Evolutionary conservation across 1,140 invertebrate species (phyloP), one percentile per base, ranked within the genome.

Genomic region (Cardiocondyla obscurior): DNA sequence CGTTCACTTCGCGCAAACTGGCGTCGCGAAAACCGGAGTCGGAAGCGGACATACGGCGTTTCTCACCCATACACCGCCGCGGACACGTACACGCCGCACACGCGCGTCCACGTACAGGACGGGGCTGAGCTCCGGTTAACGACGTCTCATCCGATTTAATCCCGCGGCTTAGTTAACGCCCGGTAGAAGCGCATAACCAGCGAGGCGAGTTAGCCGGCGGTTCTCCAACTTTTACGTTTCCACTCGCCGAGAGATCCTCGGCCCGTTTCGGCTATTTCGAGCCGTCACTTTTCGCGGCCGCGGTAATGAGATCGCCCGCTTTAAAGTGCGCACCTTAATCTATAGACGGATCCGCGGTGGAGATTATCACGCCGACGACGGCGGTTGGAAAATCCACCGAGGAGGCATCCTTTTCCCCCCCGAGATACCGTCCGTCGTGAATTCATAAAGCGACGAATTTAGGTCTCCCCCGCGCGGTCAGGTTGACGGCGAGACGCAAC

Each of bases 101-200:
- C 33, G 16, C n/a, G 30, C 3, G 12, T 0, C 3, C 25, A 2
- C 25, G 7, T 0, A 4, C 16, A 16, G 16, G 44, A 53, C 19
- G 44, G 44, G n/a, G 42, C 44, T 19, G n/a, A n/a, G 49, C 33
- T 57, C 64, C 72, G 64, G 77, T 77, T 77, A 82, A 84, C 70
- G 84, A 88, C 79, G 82, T 55, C 73, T 82, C 82, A 82, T 84
- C 84, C 77, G 55, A 51, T 62, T 88, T 88, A 89, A 88, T 88
- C 84, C n/a, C 84, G 67, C 82, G 82, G 72, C 81, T 87, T 82
- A 72, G 85, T 85, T 85, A 87, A 79, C 79, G 60, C 36, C 36
- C 36, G 44, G 19, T 46, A 60, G 25, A n/a, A 86, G 67, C 58
- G 16, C 64, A 77, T 65, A 77, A 85, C 53, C 64, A 39, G 25